Evolutionary conservation across 2,888 invertebrate species (phyloP).

Genomic region (Rugalucina vietnamica): DNA sequence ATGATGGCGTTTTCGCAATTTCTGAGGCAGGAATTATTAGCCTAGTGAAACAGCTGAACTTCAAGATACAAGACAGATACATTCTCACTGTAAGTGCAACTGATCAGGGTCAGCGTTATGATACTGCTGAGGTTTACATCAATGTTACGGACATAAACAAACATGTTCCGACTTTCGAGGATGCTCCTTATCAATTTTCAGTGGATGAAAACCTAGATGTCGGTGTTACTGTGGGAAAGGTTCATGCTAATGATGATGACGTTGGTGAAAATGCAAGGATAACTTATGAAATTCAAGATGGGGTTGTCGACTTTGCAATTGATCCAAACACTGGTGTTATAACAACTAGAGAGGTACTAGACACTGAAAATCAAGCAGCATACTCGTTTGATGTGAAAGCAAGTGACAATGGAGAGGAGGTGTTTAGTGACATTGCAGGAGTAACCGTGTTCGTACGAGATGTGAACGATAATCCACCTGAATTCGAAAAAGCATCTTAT

Average conservation of each 20-base stretch:
- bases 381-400: constrained; percentile 95
- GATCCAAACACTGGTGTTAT: constrained; percentile 97
- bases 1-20: constrained; percentile 89
- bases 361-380: constrained; percentile 91
- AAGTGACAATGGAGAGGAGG: constrained; percentile 95
- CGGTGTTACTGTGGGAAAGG: constrained; percentile 95
- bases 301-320: constrained; percentile 89
- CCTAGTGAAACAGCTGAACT: constrained; percentile 95
- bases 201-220: constrained; percentile 96
- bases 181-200: constrained; percentile 94
- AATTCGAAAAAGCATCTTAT: constrained; percentile 92
- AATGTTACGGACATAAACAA: constrained; percentile 98
- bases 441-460: constrained; percentile 94
- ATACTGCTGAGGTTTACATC: constrained; percentile 95
- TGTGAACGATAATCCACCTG: constrained; percentile 98
- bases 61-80: constrained; percentile 92
- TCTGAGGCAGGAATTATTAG: constrained; percentile 91
- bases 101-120: constrained; percentile 92
- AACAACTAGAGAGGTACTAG: constrained; percentile 92
- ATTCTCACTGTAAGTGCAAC: constrained; percentile 90
- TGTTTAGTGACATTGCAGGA: constrained; percentile 96
- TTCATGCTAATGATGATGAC: constrained; percentile 96
- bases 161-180: constrained; percentile 95
- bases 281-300: constrained; percentile 84
- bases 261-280: constrained; percentile 95